A percentile compares a stretch with the other conserved stretches of the same genome.
Conservation (phyloP, 2,797 vertebrate species). For the Malacoctenus gilli region DNA sequence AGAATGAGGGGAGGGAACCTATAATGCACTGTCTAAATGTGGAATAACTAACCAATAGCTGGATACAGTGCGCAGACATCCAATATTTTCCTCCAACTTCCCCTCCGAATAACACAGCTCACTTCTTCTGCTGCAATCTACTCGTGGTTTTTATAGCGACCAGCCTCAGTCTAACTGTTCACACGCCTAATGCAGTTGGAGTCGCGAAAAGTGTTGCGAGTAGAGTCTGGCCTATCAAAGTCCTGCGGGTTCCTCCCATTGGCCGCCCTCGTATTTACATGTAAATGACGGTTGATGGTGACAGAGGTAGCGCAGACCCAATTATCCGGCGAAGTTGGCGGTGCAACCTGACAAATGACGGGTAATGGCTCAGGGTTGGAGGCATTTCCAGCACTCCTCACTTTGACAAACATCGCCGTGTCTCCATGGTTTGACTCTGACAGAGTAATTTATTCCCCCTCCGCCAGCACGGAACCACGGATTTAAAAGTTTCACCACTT, state of each 20-base stretch:
- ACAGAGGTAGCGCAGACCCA: slow-evolving; percentile 34
- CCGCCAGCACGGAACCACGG: slow-evolving; percentile 52
- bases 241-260: slow-evolving; percentile 8
- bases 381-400: slow-evolving; percentile 44
- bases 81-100: slow-evolving; percentile 4
- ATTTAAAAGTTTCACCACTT: slow-evolving; percentile 77
- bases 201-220: slow-evolving; percentile 14
- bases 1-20: no score
- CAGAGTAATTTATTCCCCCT: slow-evolving; percentile 75
- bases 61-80: slow-evolving; percentile 12
- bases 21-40: no score
- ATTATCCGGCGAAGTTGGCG: slow-evolving; percentile 53
- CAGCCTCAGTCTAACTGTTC: no score
- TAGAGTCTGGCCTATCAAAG: slow-evolving; percentile 24
- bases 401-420: slow-evolving; percentile 58
- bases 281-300: slow-evolving; percentile 49
- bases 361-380: slow-evolving; percentile 51
- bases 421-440: slow-evolving; percentile 60
- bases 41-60: no score
- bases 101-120: no score
- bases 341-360: slow-evolving; percentile 62
- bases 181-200: slow-evolving; percentile 1
- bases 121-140: no score
- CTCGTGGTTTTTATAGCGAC: no score
- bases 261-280: slow-evolving; percentile 54